A percentile compares a stretch with the other conserved stretches of the same genome.
Evolutionary conservation across 2,888 invertebrate genomes (phyloP).

Genomic region (Hirtodrosophila alboralis): DNA sequence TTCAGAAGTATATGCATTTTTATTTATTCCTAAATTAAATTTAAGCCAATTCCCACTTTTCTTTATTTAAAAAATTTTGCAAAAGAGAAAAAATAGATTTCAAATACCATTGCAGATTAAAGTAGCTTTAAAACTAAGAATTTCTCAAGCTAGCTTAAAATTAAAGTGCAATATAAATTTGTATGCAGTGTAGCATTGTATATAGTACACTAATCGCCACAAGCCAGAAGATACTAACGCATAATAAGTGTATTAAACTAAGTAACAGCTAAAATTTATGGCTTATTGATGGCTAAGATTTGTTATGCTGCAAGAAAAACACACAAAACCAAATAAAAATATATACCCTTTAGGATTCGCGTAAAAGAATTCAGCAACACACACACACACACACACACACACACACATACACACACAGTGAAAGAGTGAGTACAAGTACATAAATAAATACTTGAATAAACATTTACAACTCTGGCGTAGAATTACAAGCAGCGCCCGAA

Average conservation of each 20-base stretch:
- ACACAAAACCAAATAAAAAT: constrained; percentile 22
- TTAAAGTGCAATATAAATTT: too few relatives aligned
- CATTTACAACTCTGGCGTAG: constrained; percentile 73
- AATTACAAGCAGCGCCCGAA: constrained; percentile 73
- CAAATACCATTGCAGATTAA: too few relatives aligned
- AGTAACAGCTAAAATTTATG: constrained; percentile 6
- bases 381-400: constrained; percentile 2
- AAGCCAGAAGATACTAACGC: constrained; percentile 6
- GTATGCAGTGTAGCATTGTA: neutral
- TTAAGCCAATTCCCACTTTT: too few relatives aligned
- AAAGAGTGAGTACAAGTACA: constrained; percentile 43
- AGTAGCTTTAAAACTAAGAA: neutral
- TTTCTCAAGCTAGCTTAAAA: too few relatives aligned
- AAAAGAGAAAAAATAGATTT: too few relatives aligned
- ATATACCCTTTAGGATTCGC: constrained; percentile 23
- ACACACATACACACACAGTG: neutral
- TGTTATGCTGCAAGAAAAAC: constrained; percentile 14
- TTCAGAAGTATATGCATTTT: too few relatives aligned
- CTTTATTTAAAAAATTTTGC: too few relatives aligned
- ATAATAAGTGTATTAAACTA: constrained; percentile 4
- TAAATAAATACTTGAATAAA: constrained; percentile 78
- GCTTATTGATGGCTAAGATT: constrained; percentile 2
- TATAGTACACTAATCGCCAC: neutral
- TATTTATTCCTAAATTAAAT: too few relatives aligned
- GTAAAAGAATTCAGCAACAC: constrained; percentile 2